Evolutionary conservation across 2,888 invertebrate species (phyloP), one percentile per base, ranked within the genome.

Genomic region (Papilio demoleus): DNA sequence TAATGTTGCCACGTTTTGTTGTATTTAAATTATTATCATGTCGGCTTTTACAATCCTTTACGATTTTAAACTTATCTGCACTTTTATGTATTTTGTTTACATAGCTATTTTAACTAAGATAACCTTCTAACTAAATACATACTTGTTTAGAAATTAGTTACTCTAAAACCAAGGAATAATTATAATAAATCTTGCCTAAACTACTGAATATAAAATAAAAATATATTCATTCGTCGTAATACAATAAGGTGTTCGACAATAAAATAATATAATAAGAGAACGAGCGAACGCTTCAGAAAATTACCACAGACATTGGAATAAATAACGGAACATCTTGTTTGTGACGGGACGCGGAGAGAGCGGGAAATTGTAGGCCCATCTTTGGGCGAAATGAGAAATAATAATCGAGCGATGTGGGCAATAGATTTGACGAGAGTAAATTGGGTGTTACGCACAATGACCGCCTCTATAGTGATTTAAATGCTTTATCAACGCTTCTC

Each of bases 311-410:
- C 70, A 40, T 61, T 50, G 36, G 68, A 71, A 71, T 70, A 70
- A 73, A 74, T 70, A 76, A 76, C 59, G 76, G 76, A 76, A 75
- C 74, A 74, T 75, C 73, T 73, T 77, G 78, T 72, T 76, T 77
- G 73, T 77, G 79, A 79, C 78, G 31, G 31, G 66, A n/a, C 60
- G 68, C 38, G 68, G 70, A 71, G 72, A 68, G 67, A 71, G 67
- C 68, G 70, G 74, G 72, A 71, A 76, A 75, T 74, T 75, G 76
- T 72, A n/a, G 60, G 71, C 68, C 65, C 68, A 64, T 70, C 69
- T 68, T 71, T 67, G 70, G 70, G 72, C 53, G 65, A 71, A 73
- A 4, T 19, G 11, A 22, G 22, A 47, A 47, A 47, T 47, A 47
- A 75, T 73, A 75, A 75, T 74, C 69, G 47, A 56, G 60, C 65